Evolutionary conservation across 2,797 vertebrate genomes (phyloP).

Genomic region (Carduelis carduelis): DNA sequence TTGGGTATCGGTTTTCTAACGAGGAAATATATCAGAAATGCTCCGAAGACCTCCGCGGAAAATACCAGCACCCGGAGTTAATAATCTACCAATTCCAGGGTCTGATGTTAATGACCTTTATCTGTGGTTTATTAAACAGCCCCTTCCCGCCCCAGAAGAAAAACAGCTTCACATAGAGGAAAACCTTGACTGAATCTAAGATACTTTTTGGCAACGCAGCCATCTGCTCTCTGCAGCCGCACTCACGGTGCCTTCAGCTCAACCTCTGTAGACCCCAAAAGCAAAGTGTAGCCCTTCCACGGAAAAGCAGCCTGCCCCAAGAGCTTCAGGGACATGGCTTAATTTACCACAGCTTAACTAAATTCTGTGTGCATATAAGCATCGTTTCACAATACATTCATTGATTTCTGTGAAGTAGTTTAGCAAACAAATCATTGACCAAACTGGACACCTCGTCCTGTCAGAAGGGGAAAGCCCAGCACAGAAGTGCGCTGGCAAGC

Average conservation of each 20-base stretch:
- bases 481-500: background rate
- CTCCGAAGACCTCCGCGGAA: background rate
- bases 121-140: background rate
- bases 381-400: background rate
- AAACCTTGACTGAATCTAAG: background rate
- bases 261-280: background rate
- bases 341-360: background rate
- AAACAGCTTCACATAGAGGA: background rate
- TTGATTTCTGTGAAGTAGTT: background rate
- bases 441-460: background rate
- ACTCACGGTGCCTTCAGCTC: background rate
- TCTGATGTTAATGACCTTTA: background rate
- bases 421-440: background rate
- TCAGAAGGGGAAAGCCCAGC: background rate
- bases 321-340: background rate
- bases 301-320: background rate
- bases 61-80: background rate
- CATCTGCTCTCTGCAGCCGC: background rate
- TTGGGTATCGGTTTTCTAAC: background rate
- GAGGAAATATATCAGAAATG: background rate
- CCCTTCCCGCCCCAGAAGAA: background rate
- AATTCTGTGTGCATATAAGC: background rate
- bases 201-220: background rate
- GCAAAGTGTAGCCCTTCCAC: rapidly evolving
- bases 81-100: background rate